These are phyloP conservation scores for Potamarius usumacintae DNA, from an alignment of 2,113 vertebrate species.

Conservation along the genomic window DNA sequence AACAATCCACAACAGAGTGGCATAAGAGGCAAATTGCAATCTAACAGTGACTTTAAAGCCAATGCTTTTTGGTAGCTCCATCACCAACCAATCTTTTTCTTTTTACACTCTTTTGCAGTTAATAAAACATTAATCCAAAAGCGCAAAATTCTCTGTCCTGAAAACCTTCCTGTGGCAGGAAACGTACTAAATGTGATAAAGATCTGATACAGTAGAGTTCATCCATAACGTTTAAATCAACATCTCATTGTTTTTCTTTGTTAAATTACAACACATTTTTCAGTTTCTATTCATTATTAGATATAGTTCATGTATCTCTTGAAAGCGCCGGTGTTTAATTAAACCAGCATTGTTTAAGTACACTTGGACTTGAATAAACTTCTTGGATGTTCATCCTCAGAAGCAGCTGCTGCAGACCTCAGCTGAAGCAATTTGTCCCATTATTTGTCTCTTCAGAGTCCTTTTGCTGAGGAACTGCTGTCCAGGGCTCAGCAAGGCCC, in stretches of 20 bases:
- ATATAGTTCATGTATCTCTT: not conserved
- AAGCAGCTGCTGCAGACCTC: conserved; percentile 38
- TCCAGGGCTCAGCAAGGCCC: not conserved
- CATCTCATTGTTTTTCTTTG: not conserved
- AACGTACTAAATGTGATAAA: not conserved
- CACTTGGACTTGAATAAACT: not conserved
- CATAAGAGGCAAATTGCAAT: no score
- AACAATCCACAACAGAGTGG: no score
- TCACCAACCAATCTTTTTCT: not conserved
- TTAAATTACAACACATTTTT: not conserved
- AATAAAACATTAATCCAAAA: not conserved
- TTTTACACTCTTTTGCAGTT: not conserved
- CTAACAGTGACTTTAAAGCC: not conserved
- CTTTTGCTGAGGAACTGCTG: not conserved
- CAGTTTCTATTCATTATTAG: not conserved
- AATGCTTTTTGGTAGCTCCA: not conserved
- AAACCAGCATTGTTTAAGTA: not conserved
- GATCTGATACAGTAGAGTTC: not conserved
- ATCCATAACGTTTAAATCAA: not conserved
- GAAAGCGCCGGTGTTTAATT: not conserved
- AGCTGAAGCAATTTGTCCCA: conserved; percentile 12
- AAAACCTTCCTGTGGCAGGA: not conserved
- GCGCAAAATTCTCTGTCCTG: not conserved
- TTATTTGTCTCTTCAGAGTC: not conserved
- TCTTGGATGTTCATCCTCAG: not conserved